Evolutionary conservation across 2,797 vertebrate genomes (phyloP).

Genomic region (Amniataba percoides): DNA sequence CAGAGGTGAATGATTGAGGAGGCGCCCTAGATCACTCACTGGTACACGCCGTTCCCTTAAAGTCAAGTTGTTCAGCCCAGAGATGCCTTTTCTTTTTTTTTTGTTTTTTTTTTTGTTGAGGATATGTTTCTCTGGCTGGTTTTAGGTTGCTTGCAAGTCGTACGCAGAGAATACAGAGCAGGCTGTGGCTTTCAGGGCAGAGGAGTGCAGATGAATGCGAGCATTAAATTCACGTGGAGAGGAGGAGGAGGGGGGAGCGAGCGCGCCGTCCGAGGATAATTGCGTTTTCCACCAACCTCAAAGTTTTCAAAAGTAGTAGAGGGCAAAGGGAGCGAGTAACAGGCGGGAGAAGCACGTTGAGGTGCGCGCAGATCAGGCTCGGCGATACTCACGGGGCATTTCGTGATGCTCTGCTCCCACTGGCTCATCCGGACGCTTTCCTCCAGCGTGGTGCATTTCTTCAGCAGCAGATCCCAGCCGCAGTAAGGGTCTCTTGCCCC

Average conservation of each 20-base stretch:
- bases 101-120: slow-evolving; percentile 20
- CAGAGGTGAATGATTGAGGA: slow-evolving; percentile 58
- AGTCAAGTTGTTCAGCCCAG: slow-evolving; percentile 54
- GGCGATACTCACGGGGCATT: slow-evolving; percentile 91
- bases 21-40: slow-evolving; percentile 41
- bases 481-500: slow-evolving; percentile 97
- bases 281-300: slow-evolving; percentile 46
- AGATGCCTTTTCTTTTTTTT: slow-evolving; percentile 44
- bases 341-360: slow-evolving; percentile 10
- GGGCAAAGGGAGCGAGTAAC: slow-evolving; percentile 13
- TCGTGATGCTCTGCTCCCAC: slow-evolving; percentile 95
- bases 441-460: slow-evolving; percentile 95
- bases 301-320: slow-evolving; percentile 24
- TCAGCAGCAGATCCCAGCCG: slow-evolving; percentile 94
- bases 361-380: not conserved
- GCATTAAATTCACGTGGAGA: slow-evolving; percentile 34
- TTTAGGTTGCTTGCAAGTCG: slow-evolving; percentile 37
- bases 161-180: slow-evolving; percentile 50
- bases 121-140: slow-evolving; percentile 36
- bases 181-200: slow-evolving; percentile 33
- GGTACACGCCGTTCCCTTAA: slow-evolving; percentile 40
- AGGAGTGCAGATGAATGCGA: slow-evolving; percentile 36
- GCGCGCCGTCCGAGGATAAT: slow-evolving; percentile 31
- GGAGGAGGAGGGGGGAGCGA: slow-evolving; percentile 12
- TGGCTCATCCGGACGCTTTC: slow-evolving; percentile 96